Base-by-base conservation (phyloP, 2,113 vertebrate species). In the Nycticebus coucang region DNA sequence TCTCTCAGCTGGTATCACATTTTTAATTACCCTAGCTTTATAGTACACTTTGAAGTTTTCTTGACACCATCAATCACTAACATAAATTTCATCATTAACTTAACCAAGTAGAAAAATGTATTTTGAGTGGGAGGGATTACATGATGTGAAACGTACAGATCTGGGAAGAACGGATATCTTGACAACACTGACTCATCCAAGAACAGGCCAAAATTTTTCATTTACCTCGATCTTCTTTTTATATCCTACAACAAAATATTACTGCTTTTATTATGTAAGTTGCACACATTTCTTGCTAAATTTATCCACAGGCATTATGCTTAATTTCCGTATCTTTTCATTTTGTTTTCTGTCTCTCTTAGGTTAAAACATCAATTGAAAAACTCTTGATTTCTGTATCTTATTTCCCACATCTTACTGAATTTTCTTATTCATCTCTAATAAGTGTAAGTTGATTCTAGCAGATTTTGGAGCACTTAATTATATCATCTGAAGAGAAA, bases 61-160 rank as follows among this genome's bases (percentile, higher is more conserved):
- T 62, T 86, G 33, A 91, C 4, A 75, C 69, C 37, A 28, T 53
- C 68, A 78, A 22, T 68, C 26, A 41, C 82, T 92, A 87, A 86
- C 19, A 50, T 84, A 91, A 95, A 74, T 53, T 74, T 90, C 41
- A 84, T 35, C 83, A 94, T 81, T 79, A 78, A 45, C 4, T n/a
- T 93, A 15, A 15, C 78, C 62, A 93, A 94, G 6, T 82, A 59
- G 45, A 89, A 88, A 88, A 75, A 92, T 69, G 45, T 68, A 59
- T 72, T 78, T 95, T 79, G 33, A 87, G 55, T 53, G 5, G 28
- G 77, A 87, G 5, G 28, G 77, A 87, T 55, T 93, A 17, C 50
- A 64, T 28, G 14, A 89, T 81, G 81, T 81, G 89, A 89, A 89
- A 89, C 77, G 86, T 92, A 45, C 15, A 87, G 59, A 64, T 66